Conservation (phyloP, 2,113 vertebrate species). For the Blennius ocellaris region DNA sequence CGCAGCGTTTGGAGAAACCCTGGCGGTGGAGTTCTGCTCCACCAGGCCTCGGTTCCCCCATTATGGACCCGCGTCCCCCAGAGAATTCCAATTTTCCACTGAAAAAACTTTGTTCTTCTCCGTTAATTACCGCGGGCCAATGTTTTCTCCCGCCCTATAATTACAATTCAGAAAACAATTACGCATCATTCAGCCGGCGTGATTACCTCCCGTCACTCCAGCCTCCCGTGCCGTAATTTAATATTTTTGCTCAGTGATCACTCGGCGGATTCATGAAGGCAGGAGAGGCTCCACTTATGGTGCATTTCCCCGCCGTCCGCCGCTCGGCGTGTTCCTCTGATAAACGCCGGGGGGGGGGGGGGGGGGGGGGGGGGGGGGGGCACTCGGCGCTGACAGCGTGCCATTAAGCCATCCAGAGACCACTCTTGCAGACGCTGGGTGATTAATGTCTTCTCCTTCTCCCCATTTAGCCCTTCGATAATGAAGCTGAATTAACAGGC, state of each 20-base stretch:
- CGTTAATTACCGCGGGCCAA: conserved; percentile 61
- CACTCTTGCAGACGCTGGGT: conserved; percentile 48
- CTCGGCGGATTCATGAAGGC: conserved; percentile 65
- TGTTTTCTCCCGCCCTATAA: conserved; percentile 70
- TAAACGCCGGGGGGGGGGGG: conserved; percentile 53
- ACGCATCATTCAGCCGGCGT: conserved; percentile 65
- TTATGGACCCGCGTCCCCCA: conserved; percentile 53
- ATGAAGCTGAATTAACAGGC: conserved; percentile 62
- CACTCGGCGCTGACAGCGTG: conserved; percentile 64
- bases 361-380: conserved; percentile 43
- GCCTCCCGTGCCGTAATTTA: conserved; percentile 64
- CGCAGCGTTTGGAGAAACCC: conserved; percentile 26
- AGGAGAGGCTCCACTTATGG: conserved; percentile 54
- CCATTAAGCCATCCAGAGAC: conserved; percentile 56
- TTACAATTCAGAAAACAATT: conserved; percentile 77
- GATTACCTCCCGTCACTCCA: conserved; percentile 72
- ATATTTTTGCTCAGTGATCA: conserved; percentile 72
- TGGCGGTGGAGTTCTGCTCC: conserved; percentile 53
- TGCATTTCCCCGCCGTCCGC: conserved; percentile 63
- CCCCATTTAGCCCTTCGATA: conserved; percentile 49
- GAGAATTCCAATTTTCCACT: conserved; percentile 63
- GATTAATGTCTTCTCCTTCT: conserved; percentile 63
- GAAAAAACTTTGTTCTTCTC: conserved; percentile 68
- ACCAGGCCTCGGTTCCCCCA: conserved; percentile 27
- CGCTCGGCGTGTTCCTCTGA: conserved; percentile 61